Percentiles rank a stretch among this genome's conserved stretches.
These are phyloP conservation scores for Dendrolimus kikuchii DNA, from an alignment of 1,140 invertebrate genomes.

Conservation along the genomic window DNA sequence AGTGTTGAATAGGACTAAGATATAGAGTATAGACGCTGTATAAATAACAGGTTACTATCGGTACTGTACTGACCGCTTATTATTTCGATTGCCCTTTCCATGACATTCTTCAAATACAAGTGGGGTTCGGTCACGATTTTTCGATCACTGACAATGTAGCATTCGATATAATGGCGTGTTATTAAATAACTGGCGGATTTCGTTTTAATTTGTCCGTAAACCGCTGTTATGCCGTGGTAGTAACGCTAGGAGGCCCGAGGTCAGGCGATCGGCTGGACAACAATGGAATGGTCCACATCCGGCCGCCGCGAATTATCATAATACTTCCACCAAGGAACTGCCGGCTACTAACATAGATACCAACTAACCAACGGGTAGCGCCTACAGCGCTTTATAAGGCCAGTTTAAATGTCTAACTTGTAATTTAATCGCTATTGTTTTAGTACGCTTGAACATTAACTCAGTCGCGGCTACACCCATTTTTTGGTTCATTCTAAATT, in stretches of 20 bases:
- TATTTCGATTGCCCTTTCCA: constrained; percentile 31
- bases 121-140: constrained; percentile 24
- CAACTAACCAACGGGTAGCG: constrained; percentile 15
- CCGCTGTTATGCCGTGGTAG: constrained; percentile 34
- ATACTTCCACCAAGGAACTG: constrained; percentile 55
- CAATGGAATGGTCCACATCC: constrained; percentile 69
- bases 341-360: constrained; percentile 16
- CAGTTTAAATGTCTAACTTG: constrained; percentile 26
- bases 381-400: constrained; percentile 28
- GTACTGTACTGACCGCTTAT: constrained; percentile 18
- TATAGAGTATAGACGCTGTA: constrained; percentile 21
- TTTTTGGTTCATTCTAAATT: neutral
- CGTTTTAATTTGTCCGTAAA: constrained; percentile 44
- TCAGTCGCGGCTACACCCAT: neutral
- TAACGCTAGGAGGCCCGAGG: constrained; percentile 36
- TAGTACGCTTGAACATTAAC: constrained; percentile 2
- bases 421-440: constrained; percentile 8
- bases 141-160: constrained; percentile 10
- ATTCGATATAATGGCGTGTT: constrained; percentile 13
- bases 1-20: constrained; percentile 28
- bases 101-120: constrained; percentile 28
- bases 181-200: too few species aligned
- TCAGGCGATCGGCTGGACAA: constrained; percentile 45
- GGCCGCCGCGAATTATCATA: constrained; percentile 58
- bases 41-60: constrained; percentile 19